Evolutionary conservation across 1,140 invertebrate genomes (phyloP).

Genomic region (Trachymyrmex septentrionalis): DNA sequence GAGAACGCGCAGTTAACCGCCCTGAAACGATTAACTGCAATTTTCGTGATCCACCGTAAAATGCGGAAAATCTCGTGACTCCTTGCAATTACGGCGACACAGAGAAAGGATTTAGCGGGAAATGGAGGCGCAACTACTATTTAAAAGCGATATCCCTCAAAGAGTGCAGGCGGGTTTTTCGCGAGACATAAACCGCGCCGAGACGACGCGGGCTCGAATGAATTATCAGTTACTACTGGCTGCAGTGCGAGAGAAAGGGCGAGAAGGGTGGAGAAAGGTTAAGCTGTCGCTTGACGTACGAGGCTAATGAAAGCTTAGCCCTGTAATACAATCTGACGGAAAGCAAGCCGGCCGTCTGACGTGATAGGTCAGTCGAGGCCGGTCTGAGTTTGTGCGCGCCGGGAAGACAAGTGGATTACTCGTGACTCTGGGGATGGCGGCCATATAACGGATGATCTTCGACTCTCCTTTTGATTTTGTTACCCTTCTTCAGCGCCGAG

Average conservation of each 20-base stretch:
- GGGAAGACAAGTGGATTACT: conserved; percentile 79
- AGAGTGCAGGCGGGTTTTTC: conserved; percentile 19
- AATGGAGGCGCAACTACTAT: neutral
- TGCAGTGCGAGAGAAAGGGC: neutral
- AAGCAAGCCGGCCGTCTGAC: conserved; percentile 75
- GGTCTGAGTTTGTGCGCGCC: conserved; percentile 62
- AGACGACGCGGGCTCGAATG: conserved; percentile 62
- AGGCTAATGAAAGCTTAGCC: conserved; percentile 81
- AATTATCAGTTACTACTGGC: conserved; percentile 75
- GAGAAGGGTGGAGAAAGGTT: conserved; percentile 77
- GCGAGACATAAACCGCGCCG: conserved; percentile 52
- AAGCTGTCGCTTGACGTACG: conserved; percentile 79
- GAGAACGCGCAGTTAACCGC: conserved; percentile 9
- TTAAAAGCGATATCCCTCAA: conserved; percentile 54
- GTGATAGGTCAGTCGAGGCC: conserved; percentile 78
- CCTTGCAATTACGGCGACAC: conserved; percentile 28
- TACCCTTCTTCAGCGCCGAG: conserved; percentile 48
- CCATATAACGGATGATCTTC: conserved; percentile 76
- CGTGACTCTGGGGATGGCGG: conserved; percentile 53
- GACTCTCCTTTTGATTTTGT: conserved; percentile 72
- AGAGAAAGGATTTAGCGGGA: conserved; percentile 33
- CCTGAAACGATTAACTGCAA: conserved; percentile 46
- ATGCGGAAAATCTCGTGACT: conserved; percentile 33
- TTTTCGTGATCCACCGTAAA: conserved; percentile 40
- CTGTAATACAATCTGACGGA: conserved; percentile 80